Conservation (phyloP, 2,113 vertebrate genomes). For the Catharus fuscescens region DNA sequence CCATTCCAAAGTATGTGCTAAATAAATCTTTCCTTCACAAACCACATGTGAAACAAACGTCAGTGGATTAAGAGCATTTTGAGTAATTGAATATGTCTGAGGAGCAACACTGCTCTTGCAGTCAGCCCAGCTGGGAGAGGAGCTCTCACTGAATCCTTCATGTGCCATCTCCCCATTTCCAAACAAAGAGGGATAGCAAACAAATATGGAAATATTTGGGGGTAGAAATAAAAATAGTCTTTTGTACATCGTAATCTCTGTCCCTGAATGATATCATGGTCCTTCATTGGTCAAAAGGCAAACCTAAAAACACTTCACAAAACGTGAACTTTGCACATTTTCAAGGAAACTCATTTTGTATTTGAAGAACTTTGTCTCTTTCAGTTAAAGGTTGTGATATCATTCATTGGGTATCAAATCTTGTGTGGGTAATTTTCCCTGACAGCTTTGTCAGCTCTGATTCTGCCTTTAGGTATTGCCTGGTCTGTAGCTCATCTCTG, state of each 20-base stretch:
- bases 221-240: constrained; percentile 33
- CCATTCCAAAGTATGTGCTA: constrained; percentile 60
- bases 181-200: background rate
- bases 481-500: background rate
- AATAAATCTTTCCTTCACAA: constrained; percentile 30
- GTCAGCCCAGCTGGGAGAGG: background rate
- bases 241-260: constrained; percentile 51
- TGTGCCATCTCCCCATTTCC: background rate
- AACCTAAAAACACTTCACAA: background rate
- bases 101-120: background rate
- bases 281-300: background rate
- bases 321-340: background rate
- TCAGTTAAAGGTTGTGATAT: constrained; percentile 19
- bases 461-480: constrained; percentile 31
- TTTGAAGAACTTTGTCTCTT: constrained; percentile 1
- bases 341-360: constrained; percentile 2
- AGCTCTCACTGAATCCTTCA: background rate
- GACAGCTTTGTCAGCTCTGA: constrained; percentile 8
- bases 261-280: constrained; percentile 67
- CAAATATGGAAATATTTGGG: constrained; percentile 39
- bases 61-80: background rate
- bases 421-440: background rate
- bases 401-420: constrained; percentile 26
- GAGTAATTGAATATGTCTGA: background rate
- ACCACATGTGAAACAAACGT: background rate